A percentile compares a stretch with the other conserved stretches of the same genome.
Conservation (phyloP, 2,113 vertebrate species). For the Trachemys scripta region DNA sequence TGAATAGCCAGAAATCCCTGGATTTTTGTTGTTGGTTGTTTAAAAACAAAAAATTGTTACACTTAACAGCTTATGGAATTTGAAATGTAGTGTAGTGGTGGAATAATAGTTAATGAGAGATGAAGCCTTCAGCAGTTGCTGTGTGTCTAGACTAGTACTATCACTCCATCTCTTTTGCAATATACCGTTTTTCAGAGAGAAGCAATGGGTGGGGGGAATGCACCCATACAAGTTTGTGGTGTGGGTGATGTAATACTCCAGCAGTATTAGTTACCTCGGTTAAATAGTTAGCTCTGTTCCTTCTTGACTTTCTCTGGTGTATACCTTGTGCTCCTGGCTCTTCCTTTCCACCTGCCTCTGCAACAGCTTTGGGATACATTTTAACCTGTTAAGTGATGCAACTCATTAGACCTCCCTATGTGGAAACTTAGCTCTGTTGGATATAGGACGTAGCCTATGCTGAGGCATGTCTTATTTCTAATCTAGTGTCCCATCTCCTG, state of each 20-base stretch:
- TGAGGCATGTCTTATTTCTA: neutral
- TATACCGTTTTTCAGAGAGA: neutral
- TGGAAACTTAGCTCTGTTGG: neutral
- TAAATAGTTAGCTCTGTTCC: neutral
- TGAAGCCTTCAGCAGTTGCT: neutral
- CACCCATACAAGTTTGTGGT: neutral
- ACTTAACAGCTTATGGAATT: no score
- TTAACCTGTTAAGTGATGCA: neutral
- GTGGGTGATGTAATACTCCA: neutral
- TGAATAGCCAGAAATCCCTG: rapidly evolving
- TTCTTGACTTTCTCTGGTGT: neutral
- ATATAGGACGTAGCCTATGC: no score
- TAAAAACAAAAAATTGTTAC: no score
- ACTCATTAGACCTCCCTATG: neutral
- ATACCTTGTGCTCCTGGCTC: neutral
- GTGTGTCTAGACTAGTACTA: no score
- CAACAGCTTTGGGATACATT: neutral
- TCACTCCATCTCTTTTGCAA: no score
- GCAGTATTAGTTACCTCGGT: neutral
- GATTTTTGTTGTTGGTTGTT: no score
- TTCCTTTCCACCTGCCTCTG: neutral
- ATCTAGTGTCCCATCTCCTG: neutral
- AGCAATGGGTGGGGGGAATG: neutral
- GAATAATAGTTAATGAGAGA: neutral
- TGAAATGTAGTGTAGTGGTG: neutral